Conservation (phyloP, 2,113 vertebrate species). For the Microcebus griseorufus region DNA sequence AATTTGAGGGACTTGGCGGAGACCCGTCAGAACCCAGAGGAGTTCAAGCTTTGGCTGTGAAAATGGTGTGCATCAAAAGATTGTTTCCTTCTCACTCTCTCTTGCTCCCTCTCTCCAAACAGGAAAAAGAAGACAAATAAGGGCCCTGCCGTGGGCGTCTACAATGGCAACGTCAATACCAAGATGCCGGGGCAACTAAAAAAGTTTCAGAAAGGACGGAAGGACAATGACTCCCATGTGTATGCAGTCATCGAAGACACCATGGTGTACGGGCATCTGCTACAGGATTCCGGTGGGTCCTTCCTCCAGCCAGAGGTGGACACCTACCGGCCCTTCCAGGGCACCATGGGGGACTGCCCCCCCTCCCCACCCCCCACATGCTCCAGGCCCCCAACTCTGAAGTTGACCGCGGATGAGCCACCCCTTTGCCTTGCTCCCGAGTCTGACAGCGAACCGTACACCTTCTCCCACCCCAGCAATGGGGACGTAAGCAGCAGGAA, state of each 20-base stretch:
- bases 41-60: fast-evolving
- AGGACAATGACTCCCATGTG: conserved; percentile 91
- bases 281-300: conserved; percentile 79
- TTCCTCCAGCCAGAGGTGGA: conserved; percentile 78
- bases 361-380: conserved; percentile 85
- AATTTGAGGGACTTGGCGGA: not conserved
- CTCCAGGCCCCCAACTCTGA: conserved; percentile 76
- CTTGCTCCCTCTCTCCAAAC: not conserved
- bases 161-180: conserved; percentile 88
- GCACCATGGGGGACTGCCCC: conserved; percentile 83
- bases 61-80: fast-evolving
- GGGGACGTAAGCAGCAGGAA: conserved; percentile 61
- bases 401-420: conserved; percentile 50
- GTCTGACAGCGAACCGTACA: conserved; percentile 89
- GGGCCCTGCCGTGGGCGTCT: conserved; percentile 86
- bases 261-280: conserved; percentile 90
- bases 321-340: conserved; percentile 86
- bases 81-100: not conserved
- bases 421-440: conserved; percentile 63
- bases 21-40: fast-evolving
- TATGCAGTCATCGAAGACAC: conserved; percentile 94
- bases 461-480: conserved; percentile 85
- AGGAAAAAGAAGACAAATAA: conserved; percentile 88
- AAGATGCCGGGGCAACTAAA: conserved; percentile 83
- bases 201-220: conserved; percentile 85